Base-by-base conservation (phyloP, 2,888 invertebrate species). In the Xestia rhomboidea region DNA sequence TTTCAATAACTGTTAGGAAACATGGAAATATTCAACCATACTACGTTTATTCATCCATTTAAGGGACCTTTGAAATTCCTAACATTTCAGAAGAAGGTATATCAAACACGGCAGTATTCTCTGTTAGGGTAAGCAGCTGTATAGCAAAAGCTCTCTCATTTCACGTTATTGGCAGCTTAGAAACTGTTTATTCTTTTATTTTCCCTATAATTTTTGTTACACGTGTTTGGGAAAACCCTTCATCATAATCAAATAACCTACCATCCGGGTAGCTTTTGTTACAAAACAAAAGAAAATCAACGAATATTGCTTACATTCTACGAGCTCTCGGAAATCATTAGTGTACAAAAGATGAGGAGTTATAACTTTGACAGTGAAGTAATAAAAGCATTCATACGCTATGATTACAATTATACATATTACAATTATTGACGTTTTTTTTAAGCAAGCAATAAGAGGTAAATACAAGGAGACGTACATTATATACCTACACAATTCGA, bases 301-400 rank as follows among this genome's bases (percentile, higher is more conserved):
- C 21, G n/a, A 51, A 62, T 27, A 11, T 44, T 70, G 63, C 27
- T 34, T 24, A 70, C 44, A 67, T 18, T 54, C 54, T 38, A 62
- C 18, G 24, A 4, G 4, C 27, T 66, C 68, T 77, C 24, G 4
- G 51, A 60, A 77, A 64, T 76, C 51, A 71, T 71, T 30, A 21
- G 11, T 44, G 11, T 44, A 69, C 30, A 69, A 64, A 68, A 6
- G 69, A 54, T 51, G n/a, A 49, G 21, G 30, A 66, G 41, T 54
- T 63, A 27, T 63, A 34, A 30, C 38, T 68, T 21, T n/a, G 62
- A 76, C n/a, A 62, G 1, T 34, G 5, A 63, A 27, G 34, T 51
- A 67, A 82, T 82, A 62, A 66, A 70, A 70, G n/a, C 44, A 57
- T 49, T 62, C 66, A 81, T 67, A 41, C 18, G 46, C 6, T 46